Evolutionary conservation across 2,888 invertebrate species (phyloP), one percentile per base, ranked within the genome.

Genomic region (Cerastis leucographa): DNA sequence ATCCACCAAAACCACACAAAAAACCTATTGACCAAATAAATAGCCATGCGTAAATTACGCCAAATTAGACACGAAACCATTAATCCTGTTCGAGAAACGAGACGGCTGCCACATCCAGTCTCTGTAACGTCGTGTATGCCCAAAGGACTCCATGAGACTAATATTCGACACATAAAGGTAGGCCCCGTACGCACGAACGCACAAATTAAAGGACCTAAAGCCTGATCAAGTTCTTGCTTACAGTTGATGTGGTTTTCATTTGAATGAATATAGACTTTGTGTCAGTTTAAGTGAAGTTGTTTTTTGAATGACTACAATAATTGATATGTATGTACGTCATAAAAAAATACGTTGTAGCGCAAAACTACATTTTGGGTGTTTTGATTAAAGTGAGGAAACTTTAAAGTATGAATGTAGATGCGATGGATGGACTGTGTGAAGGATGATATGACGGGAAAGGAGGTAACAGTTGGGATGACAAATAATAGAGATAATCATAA

Each of bases 161-260:
- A 91, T 90, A 90, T 89, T 90, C 88, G 83, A 83, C 86, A 88
- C 89, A 85, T 89, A 90, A 92, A 89, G 78, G 87, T 70, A 44
- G 49, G 12, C 6, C 17, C n/a, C 9, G 14, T 69, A 54, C 42
- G 42, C 51, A 29, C 59, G 25, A 85, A 84, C 87, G 81, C 82
- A 82, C 89, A 89, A 91, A 91, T 90, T 88, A 90, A 64, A 14
- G n/a, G 42, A 29, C 59, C 56, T 25, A 59, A 14, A 29, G 22
- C 40, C n/a, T 62, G 62, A n/a, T 25, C 29, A 59, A 64, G 14
- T 42, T 6, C 62, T 42, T 42, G 14, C 14, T n/a, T 64, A n/a
- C 14, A 6, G 8, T n/a, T 14, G 42, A 14, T n/a, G 0, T 40
- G 35, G 64, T 17, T 64, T 64, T 14, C 14, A 42, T 14, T 14